Evolutionary conservation across 2,113 vertebrate species (phyloP), one percentile per base, ranked within the genome.

Genomic region (Aphyosemion australe): DNA sequence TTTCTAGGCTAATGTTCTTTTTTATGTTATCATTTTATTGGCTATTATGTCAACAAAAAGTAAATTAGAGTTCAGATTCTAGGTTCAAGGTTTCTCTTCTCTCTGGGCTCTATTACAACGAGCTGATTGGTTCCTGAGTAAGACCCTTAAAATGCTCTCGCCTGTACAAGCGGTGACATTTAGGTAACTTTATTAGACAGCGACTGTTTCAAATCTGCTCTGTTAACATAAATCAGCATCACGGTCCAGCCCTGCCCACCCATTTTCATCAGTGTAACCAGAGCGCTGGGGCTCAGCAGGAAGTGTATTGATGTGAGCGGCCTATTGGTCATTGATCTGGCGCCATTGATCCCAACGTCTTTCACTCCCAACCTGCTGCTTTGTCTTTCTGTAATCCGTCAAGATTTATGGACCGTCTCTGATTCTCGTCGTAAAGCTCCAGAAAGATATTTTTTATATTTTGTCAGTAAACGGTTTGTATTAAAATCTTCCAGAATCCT

Each of bases 281-380:
- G 85, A 91, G 78, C 84, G 50, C 65, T 2, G 71, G 70, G 74
- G 26, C 55, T 90, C 83, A 89, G 88, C 87, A 90, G 87, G 84
- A 88, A 85, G 87, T 87, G 80, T 84, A 60, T 84, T 75, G 67
- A 84, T 86, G 82, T 79, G 82, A 85, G 80, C 60, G 78, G 83
- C 79, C 72, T 89, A 90, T 91, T 88, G 88, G 89, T 90, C 83
- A 88, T 88, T 85, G 88, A 91, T 89, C 82, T 82, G 82, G 73
- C 79, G 67, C 85, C 84, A 89, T 86, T 67, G 87, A 89, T 87
- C 72, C 59, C 26, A 80, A 72, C 68, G 61, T 34, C 55, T 68
- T 49, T 66, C 57, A 65, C 72, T 66, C 61, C 67, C 56, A 34
- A 26, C 26, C 26, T 26, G 21, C 65, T 68, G 37, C 51, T 37